A percentile compares a stretch with the other conserved stretches of the same genome.
Evolutionary conservation across 2,797 vertebrate genomes (phyloP).

Genomic region (Eidolon dupreanum): DNA sequence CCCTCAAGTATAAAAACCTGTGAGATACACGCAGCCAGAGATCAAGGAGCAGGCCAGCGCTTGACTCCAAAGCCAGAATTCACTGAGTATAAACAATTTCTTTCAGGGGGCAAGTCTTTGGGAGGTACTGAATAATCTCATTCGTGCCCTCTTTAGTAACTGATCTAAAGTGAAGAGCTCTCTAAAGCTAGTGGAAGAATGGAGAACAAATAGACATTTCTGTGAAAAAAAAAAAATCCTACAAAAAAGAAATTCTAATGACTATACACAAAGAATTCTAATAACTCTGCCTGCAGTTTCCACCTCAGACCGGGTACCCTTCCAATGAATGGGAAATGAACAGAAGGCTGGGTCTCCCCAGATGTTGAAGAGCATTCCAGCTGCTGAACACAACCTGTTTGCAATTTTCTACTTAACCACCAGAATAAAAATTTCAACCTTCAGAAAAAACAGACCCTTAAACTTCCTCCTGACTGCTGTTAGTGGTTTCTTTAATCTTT

Average conservation of each 20-base stretch:
- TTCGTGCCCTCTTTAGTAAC: background rate
- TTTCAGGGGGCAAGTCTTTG: background rate
- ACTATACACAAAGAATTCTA: background rate
- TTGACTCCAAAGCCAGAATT: background rate
- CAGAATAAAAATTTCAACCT: conserved; percentile 81
- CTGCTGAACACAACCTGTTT: conserved; percentile 83
- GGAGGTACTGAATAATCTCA: background rate
- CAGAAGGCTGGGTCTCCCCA: conserved; percentile 54
- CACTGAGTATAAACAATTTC: background rate
- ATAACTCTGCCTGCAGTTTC: background rate
- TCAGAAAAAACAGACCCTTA: conserved; percentile 83
- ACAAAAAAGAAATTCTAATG: accelerated
- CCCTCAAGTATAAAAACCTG: background rate
- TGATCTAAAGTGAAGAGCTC: background rate
- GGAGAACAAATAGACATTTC: background rate
- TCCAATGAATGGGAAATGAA: background rate
- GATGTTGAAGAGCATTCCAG: conserved; percentile 75
- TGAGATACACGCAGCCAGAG: background rate
- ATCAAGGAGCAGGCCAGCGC: background rate
- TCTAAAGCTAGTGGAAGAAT: background rate
- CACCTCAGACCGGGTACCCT: background rate
- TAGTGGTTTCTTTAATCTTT: conserved; percentile 91
- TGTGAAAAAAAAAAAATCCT: background rate
- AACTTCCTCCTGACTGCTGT: conserved; percentile 86
- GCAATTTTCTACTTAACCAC: conserved; percentile 87